Percentiles rank a stretch among this genome's conserved stretches.
phyloP scores from a whole-genome alignment of 2,888 invertebrate genomes.

The Zhuqinia jingwanae region DNA sequence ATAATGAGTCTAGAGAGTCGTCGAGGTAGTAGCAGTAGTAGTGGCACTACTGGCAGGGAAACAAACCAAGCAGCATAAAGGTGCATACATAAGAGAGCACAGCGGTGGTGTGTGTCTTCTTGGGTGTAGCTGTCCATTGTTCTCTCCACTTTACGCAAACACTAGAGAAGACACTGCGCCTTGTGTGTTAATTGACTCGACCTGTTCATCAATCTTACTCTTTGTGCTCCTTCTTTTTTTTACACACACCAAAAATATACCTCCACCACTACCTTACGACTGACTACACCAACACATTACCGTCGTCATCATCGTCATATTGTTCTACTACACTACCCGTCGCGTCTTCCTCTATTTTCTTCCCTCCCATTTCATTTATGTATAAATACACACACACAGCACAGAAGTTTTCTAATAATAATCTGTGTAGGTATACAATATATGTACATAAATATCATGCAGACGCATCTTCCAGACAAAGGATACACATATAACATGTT shows the following conservation, averaged over 20 bases:
- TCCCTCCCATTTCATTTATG: no score
- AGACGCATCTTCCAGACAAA: no score
- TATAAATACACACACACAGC: no score
- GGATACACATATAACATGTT: no score
- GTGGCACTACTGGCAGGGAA: no score
- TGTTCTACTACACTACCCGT: neutral
- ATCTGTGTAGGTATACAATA: no score
- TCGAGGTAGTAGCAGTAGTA: slow-evolving; percentile 11
- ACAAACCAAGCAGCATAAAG: no score
- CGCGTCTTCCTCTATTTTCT: no score
- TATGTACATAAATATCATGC: no score
- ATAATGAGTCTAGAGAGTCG: slow-evolving; percentile 75
- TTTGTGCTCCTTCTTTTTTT: slow-evolving; percentile 8
- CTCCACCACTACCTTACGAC: neutral
- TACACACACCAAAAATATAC: neutral
- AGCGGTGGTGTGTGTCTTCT: slow-evolving; percentile 12
- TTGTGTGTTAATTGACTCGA: slow-evolving; percentile 77
- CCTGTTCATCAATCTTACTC: slow-evolving; percentile 77
- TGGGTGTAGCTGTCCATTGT: slow-evolving; percentile 57
- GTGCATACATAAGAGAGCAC: no score
- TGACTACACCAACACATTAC: slow-evolving; percentile 14
- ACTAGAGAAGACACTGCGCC: neutral
- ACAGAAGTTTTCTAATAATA: no score
- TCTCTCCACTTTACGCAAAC: slow-evolving; percentile 56
- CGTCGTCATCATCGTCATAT: slow-evolving; percentile 24